Evolutionary conservation across 2,113 vertebrate genomes (phyloP).

Genomic region (Dasyornis broadbenti): DNA sequence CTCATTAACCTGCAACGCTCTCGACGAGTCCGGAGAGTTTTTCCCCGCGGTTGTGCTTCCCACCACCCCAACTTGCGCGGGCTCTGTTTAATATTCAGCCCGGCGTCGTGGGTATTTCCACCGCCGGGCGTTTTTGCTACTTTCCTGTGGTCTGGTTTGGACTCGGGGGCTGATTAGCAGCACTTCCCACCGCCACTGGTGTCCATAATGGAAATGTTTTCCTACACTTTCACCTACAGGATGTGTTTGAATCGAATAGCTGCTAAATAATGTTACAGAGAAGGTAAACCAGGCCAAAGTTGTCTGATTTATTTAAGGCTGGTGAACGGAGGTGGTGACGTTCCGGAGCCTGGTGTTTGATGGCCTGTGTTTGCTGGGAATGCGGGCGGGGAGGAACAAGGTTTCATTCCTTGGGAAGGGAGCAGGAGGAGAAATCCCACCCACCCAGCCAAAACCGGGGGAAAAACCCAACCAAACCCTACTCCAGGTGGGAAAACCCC

Average conservation of each 20-base stretch:
- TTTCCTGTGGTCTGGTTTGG: neutral
- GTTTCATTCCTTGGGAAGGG: neutral
- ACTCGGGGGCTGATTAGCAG: neutral
- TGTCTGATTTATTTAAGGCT: neutral
- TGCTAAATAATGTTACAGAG: slow-evolving; percentile 9
- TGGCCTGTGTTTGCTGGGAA: neutral
- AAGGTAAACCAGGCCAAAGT: slow-evolving; percentile 34
- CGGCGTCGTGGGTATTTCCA: neutral
- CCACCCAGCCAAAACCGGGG: neutral
- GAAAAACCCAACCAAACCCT: neutral
- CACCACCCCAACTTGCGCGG: neutral
- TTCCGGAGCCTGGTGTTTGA: neutral
- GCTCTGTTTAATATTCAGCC: slow-evolving; percentile 27
- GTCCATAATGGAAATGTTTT: neutral
- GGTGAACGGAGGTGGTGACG: neutral
- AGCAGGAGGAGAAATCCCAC: neutral
- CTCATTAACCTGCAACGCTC: slow-evolving; percentile 54
- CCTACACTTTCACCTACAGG: slow-evolving; percentile 46
- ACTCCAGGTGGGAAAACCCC: accelerated
- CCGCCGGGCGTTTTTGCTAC: neutral
- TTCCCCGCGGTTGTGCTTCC: neutral
- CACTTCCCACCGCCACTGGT: neutral
- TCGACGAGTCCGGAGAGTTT: slow-evolving; percentile 45
- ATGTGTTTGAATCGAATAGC: slow-evolving; percentile 39
- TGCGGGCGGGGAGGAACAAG: accelerated